These are phyloP conservation scores for Lordiphosa fenestrarum DNA, from an alignment of 2,888 invertebrate species.

Conservation along the genomic window DNA sequence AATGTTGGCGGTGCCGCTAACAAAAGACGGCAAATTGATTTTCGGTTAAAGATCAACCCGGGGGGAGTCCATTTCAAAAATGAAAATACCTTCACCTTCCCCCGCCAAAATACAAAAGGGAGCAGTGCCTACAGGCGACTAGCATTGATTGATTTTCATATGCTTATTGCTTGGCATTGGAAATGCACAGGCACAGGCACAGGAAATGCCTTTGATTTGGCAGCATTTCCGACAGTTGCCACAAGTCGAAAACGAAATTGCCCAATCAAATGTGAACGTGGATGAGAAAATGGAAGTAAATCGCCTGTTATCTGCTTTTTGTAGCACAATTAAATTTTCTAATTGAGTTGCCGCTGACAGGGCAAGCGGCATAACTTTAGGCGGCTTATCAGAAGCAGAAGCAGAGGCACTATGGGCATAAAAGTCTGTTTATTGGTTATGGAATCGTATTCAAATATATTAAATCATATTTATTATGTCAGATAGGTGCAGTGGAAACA, in stretches of 20 bases:
- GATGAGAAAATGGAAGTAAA: slow-evolving; percentile 13
- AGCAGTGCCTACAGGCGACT: slow-evolving; percentile 20
- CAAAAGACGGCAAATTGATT: slow-evolving; percentile 26
- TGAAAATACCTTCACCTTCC: slow-evolving; percentile 1
- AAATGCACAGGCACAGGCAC: slow-evolving; percentile 3
- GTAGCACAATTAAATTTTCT: slow-evolving; percentile 59
- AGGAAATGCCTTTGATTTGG: slow-evolving; percentile 24
- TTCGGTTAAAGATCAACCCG: slow-evolving; percentile 6
- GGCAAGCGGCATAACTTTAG: slow-evolving; percentile 18
- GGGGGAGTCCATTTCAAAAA: slow-evolving; percentile 5
- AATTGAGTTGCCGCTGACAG: slow-evolving; percentile 48
- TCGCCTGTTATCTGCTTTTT: slow-evolving; percentile 4
- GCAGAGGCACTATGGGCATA: too few species aligned
- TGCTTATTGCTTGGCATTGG: slow-evolving; percentile 8
- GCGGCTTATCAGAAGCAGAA: slow-evolving; percentile 19
- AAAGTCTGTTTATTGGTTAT: too few species aligned
- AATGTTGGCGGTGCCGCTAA: slow-evolving; percentile 14
- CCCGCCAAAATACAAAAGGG: too few species aligned
- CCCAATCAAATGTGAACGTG: slow-evolving; percentile 49
- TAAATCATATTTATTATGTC: too few species aligned
- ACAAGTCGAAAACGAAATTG: slow-evolving; percentile 39
- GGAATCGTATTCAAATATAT: too few species aligned
- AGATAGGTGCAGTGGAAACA: too few species aligned
- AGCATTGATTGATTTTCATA: slow-evolving; percentile 34
- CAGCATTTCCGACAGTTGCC: slow-evolving; percentile 20